Conservation (phyloP, 2,888 invertebrate genomes). For the Cinara cedri region DNA sequence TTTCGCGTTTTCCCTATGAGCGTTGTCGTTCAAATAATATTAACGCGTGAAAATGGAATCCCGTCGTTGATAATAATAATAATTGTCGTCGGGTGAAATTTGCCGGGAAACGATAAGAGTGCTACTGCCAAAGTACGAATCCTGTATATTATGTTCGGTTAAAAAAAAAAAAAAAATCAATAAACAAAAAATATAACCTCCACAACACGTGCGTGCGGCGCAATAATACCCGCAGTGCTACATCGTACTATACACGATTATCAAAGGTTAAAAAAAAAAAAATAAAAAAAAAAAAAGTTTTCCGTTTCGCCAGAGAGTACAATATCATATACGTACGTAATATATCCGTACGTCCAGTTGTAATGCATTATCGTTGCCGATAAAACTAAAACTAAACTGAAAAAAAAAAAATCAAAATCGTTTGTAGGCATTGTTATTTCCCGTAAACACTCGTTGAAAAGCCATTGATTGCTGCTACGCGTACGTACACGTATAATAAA, state of each 20-base stretch:
- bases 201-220: neutral
- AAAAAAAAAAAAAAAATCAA: slow-evolving; percentile 12
- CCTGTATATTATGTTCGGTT: neutral
- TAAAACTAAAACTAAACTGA: too few relatives aligned
- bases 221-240: neutral
- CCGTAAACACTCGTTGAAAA: too few relatives aligned
- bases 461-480: too few relatives aligned
- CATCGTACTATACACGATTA: neutral
- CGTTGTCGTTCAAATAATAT: neutral
- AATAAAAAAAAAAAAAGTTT: neutral
- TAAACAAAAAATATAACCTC: neutral
- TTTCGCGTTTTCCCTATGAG: neutral
- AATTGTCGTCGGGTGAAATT: slow-evolving; percentile 22
- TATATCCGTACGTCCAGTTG: too few relatives aligned
- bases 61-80: neutral
- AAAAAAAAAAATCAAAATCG: too few relatives aligned
- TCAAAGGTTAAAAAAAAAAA: neutral
- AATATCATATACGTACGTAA: too few relatives aligned
- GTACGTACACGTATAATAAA: too few relatives aligned
- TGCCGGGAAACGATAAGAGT: slow-evolving; percentile 41
- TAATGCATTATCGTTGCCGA: too few relatives aligned
- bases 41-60: slow-evolving; percentile 34
- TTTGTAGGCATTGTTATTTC: too few relatives aligned
- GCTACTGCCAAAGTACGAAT: slow-evolving; percentile 25
- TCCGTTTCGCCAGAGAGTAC: neutral